Base-by-base conservation (phyloP, 2,113 vertebrate species). In the Strigops habroptila region DNA sequence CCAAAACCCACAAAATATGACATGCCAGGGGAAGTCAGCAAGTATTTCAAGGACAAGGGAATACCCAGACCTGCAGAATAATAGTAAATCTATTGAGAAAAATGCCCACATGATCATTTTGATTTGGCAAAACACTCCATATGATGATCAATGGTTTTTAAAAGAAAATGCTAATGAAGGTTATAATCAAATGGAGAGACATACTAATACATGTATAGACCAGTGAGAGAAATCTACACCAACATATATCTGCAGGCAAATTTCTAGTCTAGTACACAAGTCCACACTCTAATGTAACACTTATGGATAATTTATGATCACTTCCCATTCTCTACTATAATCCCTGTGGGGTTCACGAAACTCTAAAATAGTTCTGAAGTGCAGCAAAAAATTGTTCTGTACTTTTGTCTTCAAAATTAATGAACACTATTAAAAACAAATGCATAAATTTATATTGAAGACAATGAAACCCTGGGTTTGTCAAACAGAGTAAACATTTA, bases 401-500 rank as follows among this genome's bases (percentile, higher is more conserved):
- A 49, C 63, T 91, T 94, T 95, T n/a, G 49, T 46, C 35, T 88
- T 92, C 6, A 73, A 79, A 84, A 82, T 64, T 63, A 92, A 57
- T 62, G 68, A 55, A 31, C 7, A 57, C 44, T 71, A 73, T 48
- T 84, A 18, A 65, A 92, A 89, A 35, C 33, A 86, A 92, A 87
- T 79, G 41, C 49, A 73, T 63, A 76, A 16, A 35, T 43, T 89
- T 89, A 82, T 14, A 73, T 0, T 2, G 11, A 57, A 69, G 81
- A 91, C 62, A 95, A 82, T 5, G 14, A 70, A 93, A 80, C 59
- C 43, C 49, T 77, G 30, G 35, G 30, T 65, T 89, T 77, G 49
- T 73, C 41, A 37, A 86, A 88, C 65, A 87, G 19, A 63, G 16
- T 63, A 92, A 95, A 94, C 82, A 92, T 94, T 94, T 93, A 91